phyloP scores from a whole-genome alignment of 1,140 invertebrate species.

The Ladona fulva region DNA sequence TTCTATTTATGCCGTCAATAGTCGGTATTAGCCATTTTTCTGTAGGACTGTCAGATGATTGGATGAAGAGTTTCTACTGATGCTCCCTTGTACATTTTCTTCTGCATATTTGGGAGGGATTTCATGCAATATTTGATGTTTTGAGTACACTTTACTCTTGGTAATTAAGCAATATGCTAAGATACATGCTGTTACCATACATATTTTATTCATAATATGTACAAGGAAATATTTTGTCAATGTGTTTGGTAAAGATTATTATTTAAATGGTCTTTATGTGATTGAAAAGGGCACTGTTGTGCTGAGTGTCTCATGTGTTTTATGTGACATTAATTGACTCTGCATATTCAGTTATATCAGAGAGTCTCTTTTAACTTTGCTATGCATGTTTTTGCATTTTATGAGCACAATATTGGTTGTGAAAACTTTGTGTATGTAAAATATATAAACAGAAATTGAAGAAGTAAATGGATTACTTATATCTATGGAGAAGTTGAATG shows the following conservation, averaged over 20 bases:
- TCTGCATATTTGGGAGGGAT: background rate
- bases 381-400: slow-evolving; percentile 7
- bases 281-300: background rate
- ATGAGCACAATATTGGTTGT: slow-evolving; percentile 9
- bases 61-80: background rate
- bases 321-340: slow-evolving; percentile 2
- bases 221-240: slow-evolving; percentile 10
- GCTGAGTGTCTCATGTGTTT: background rate
- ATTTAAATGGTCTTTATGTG: slow-evolving; percentile 7
- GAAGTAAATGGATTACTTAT: background rate
- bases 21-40: background rate
- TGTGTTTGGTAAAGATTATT: slow-evolving; percentile 8
- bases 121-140: slow-evolving; percentile 7
- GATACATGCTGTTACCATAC: background rate
- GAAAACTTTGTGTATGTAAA: slow-evolving; percentile 2
- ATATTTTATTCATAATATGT: slow-evolving; percentile 4
- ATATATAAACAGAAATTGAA: background rate
- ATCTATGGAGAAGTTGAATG: background rate
- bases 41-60: background rate
- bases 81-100: background rate
- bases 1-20: slow-evolving; percentile 2
- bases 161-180: background rate
- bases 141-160: slow-evolving; percentile 5
- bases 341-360: background rate
- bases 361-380: slow-evolving; percentile 9